Base-by-base conservation (phyloP, 2,797 vertebrate species). In the Pogoniulus pusillus region DNA sequence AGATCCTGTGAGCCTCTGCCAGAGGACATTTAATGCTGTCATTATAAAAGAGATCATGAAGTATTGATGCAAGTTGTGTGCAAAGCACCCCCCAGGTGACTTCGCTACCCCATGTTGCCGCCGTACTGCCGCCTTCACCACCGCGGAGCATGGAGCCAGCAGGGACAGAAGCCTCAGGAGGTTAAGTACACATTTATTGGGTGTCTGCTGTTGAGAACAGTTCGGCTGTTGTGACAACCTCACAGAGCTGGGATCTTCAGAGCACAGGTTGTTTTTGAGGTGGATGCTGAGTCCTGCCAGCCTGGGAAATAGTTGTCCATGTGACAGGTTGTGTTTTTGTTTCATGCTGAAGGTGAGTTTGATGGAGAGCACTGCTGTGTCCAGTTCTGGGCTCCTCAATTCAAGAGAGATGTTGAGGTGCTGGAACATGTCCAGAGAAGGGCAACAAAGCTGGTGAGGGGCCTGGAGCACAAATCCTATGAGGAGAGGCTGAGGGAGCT, bases 21-120 rank as follows among this genome's bases (percentile, higher is more conserved):
- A 86, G 90, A 82, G 74, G 87, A 70, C 3, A 32, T 78, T 92
- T 96, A 96, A 96, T 94, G 90, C 76, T 96, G 91, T 90, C 84
- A 82, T 94, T 96, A 85, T 45, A 41, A 87, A 65, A 73, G 90
- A 94, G 90, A 92, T 90, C 93, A 94, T 93, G 91, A 84, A 76
- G 81, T 93, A 87, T 82, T 63, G 84, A 93, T 71, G 89, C 74
- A 89, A 91, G 74, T 68, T 10, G 45, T 86, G 87, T 90, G 84
- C 83, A 81, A 91, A 93, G 93, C 80, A 83, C 85, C 79, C 65
- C 76, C 75, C 80, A 13, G 49, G 65, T 62, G 93, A 95, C 94
- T 91, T 72, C 91, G 75, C 85, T 64, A 34, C 66, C 79, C 70
- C 73, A 45, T 26, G 4, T 5, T 9, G 74, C 85, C 73, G 94